Conservation (phyloP, 1,140 invertebrate species). For the Leptestheria dahalacensis region DNA sequence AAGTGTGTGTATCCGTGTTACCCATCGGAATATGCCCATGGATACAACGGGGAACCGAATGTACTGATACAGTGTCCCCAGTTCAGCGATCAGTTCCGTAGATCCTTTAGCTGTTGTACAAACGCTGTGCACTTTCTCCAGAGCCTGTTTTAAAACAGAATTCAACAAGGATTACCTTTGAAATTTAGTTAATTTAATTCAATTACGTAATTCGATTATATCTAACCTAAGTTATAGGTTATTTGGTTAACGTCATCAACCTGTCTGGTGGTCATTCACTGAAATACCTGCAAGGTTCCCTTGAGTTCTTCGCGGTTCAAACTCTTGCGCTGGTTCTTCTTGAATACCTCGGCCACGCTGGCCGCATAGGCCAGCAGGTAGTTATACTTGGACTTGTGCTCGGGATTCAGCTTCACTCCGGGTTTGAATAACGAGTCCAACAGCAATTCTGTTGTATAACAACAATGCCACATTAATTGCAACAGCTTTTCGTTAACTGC, state of each 20-base stretch:
- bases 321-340: conserved; percentile 48
- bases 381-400: conserved; percentile 95
- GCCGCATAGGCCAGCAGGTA: conserved; percentile 87
- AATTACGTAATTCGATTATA: too few species aligned
- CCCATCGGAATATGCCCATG: conserved; percentile 36
- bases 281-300: conserved; percentile 48
- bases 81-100: conserved; percentile 77
- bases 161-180: too few species aligned
- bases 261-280: too few species aligned
- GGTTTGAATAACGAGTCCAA: conserved; percentile 88
- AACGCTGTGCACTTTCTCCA: conserved; percentile 85
- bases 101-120: conserved; percentile 81
- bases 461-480: too few species aligned
- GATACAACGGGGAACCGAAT: conserved; percentile 43
- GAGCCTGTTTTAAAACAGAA: too few species aligned
- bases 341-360: conserved; percentile 51
- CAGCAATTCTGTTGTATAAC: conserved; percentile 55
- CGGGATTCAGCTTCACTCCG: conserved; percentile 81
- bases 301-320: conserved; percentile 78
- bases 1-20: too few species aligned
- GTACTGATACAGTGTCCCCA: conserved; percentile 78
- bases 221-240: too few species aligned
- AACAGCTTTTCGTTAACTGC: not conserved
- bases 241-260: too few species aligned
- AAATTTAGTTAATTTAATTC: too few species aligned